phyloP scores from a whole-genome alignment of 2,888 invertebrate genomes.

The Agonopterix arenella region DNA sequence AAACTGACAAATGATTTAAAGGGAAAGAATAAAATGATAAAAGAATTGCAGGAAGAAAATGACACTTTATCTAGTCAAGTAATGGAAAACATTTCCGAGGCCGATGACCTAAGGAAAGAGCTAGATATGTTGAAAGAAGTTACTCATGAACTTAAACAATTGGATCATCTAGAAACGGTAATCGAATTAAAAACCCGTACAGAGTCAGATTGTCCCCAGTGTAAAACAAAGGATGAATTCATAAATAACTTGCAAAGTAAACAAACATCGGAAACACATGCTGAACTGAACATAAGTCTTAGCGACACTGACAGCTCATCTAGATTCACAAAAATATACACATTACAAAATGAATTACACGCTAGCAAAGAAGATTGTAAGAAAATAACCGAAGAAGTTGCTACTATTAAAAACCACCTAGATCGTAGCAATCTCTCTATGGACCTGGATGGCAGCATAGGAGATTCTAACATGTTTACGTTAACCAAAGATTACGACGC shows the following conservation, averaged over 20 bases:
- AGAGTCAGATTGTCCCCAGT: slow-evolving; percentile 25
- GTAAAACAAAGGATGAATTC: slow-evolving; percentile 31
- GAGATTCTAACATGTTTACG: slow-evolving; percentile 31
- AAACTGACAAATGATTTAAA: slow-evolving; percentile 31
- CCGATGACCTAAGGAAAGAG: slow-evolving; percentile 60
- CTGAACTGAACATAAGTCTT: slow-evolving; percentile 49
- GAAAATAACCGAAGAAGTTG: slow-evolving; percentile 58
- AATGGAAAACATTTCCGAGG: slow-evolving; percentile 76
- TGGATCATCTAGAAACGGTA: slow-evolving; percentile 25
- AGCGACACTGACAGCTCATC: slow-evolving; percentile 57
- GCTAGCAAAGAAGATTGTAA: slow-evolving; percentile 63
- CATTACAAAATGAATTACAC: slow-evolving; percentile 55
- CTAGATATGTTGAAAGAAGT: slow-evolving; percentile 32
- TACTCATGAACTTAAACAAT: neutral
- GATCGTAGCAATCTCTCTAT: slow-evolving; percentile 49
- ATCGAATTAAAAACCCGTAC: slow-evolving; percentile 8
- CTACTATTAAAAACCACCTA: slow-evolving; percentile 60
- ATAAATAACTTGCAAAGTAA: slow-evolving; percentile 25
- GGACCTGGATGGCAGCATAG: slow-evolving; percentile 56
- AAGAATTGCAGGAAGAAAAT: slow-evolving; percentile 66
- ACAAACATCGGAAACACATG: slow-evolving; percentile 19
- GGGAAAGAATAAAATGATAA: slow-evolving; percentile 33
- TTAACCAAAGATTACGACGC: slow-evolving; percentile 26
- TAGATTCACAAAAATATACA: slow-evolving; percentile 55
- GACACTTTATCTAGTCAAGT: slow-evolving; percentile 74